These are phyloP conservation scores for Tenthredo amoena DNA, from an alignment of 2,888 invertebrate species.

Conservation along the genomic window DNA sequence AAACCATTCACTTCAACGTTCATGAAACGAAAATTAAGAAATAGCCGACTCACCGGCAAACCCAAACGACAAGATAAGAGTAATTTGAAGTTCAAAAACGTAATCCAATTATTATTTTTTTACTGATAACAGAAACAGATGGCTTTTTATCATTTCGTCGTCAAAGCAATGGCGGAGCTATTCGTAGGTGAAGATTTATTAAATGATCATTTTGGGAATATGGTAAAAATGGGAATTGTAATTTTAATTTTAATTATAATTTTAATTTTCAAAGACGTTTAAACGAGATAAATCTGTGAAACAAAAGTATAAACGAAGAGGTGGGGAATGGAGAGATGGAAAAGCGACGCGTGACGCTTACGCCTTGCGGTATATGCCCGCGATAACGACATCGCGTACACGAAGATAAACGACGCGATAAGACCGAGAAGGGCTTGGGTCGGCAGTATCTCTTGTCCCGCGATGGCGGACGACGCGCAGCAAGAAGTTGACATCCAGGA, in stretches of 20 bases:
- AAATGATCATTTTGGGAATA: background rate
- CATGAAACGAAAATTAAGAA: background rate
- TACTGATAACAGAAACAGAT: background rate
- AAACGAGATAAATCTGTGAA: background rate
- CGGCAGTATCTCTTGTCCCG: slow-evolving; percentile 38
- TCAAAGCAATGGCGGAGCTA: background rate
- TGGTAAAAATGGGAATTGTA: background rate
- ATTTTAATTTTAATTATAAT: background rate
- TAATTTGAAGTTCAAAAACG: background rate
- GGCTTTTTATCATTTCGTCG: background rate
- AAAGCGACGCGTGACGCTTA: background rate
- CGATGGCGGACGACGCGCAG: slow-evolving; percentile 36
- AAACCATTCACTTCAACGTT: background rate
- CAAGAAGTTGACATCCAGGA: slow-evolving; percentile 48
- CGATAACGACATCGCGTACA: slow-evolving; percentile 44
- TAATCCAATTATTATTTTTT: background rate
- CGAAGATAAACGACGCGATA: slow-evolving; percentile 45
- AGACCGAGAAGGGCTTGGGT: slow-evolving; percentile 26
- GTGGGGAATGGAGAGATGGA: background rate
- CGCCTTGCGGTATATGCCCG: background rate
- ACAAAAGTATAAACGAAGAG: background rate
- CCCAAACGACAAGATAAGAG: background rate
- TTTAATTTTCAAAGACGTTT: background rate
- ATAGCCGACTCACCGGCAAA: background rate
- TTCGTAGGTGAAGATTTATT: background rate